Conservation (phyloP, 1,140 invertebrate genomes). For the Laupala kohalensis region DNA sequence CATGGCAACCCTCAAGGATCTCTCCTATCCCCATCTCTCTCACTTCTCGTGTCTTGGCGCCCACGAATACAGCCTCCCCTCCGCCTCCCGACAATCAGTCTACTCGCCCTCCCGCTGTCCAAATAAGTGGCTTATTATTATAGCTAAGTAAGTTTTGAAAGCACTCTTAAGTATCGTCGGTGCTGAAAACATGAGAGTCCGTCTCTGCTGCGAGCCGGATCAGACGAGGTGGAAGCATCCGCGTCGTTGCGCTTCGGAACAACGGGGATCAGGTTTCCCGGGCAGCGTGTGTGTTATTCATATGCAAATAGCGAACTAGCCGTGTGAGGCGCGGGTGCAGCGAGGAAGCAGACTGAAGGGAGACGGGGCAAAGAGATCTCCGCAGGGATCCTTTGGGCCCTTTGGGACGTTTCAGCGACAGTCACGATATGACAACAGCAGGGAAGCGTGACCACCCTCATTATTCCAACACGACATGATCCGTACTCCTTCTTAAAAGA, state of each 20-base stretch:
- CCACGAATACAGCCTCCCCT: neutral
- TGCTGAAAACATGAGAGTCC: neutral
- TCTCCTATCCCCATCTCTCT: too few relatives aligned
- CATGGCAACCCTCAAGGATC: too few relatives aligned
- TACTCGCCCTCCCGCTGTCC: neutral
- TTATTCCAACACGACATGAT: too few relatives aligned
- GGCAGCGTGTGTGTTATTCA: neutral
- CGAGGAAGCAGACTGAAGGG: too few relatives aligned
- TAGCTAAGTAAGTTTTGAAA: neutral
- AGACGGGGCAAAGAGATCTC: too few relatives aligned
- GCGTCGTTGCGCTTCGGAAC: neutral
- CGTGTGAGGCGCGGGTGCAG: too few relatives aligned
- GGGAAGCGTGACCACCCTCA: too few relatives aligned
- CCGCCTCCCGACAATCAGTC: neutral
- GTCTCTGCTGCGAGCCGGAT: neutral
- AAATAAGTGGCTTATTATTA: neutral
- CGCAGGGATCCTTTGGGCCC: too few relatives aligned
- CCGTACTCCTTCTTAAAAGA: too few relatives aligned
- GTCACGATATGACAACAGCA: too few relatives aligned
- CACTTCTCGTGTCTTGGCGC: too few relatives aligned
- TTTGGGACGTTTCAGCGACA: too few relatives aligned
- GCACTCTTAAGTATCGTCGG: neutral
- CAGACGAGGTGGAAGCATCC: neutral
- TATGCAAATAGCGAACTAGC: neutral
- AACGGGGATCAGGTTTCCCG: neutral